Evolutionary conservation across 2,113 vertebrate species (phyloP), one percentile per base, ranked within the genome.

Genomic region (Eira barbara): DNA sequence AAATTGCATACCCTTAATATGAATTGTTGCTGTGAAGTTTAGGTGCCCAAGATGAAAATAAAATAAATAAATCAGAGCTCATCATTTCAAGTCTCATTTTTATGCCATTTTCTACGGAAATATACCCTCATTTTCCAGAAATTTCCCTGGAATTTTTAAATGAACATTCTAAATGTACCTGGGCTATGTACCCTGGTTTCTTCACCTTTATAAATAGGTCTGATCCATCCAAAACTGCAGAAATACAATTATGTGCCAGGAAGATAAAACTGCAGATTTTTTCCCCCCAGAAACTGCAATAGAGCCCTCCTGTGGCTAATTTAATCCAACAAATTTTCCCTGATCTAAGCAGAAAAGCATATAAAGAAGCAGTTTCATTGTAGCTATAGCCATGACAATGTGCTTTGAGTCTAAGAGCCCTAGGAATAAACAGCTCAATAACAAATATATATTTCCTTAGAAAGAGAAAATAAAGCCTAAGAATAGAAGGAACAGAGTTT

Each of bases 231-330:
- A 94, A 83, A 96, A 73, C 29, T 86, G 79, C 82, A 96, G 52
- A 78, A 49, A 90, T 63, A 74, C 45, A 85, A 59, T 25, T 85
- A 25, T 49, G 63, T 73, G 82, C 78, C 65, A 88, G 65, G 23
- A 82, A 84, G 93, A 39, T 73, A 42, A 27, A 78, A 42, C 29
- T 39, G n/a, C 79, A 82, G 76, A 80, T 57, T 34, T 31, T n/a
- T 42, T n/a, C 69, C 49, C 7, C 36, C 49, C 14, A 27, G 36
- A 90, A 96, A 93, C 89, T 79, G 52, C 65, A 85, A 17, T 47
- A 47, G 82, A 96, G 78, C 82, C 94, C 86, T 91, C 97, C 71
- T 67, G 86, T 91, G 94, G 65, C 73, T 95, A 79, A 95, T 85
- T 73, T 71, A 95, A 96, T 82, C 34, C 59, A 89, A 74, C 29